Conservation (phyloP, 2,797 vertebrate genomes). For the Decapterus maruadsi region DNA sequence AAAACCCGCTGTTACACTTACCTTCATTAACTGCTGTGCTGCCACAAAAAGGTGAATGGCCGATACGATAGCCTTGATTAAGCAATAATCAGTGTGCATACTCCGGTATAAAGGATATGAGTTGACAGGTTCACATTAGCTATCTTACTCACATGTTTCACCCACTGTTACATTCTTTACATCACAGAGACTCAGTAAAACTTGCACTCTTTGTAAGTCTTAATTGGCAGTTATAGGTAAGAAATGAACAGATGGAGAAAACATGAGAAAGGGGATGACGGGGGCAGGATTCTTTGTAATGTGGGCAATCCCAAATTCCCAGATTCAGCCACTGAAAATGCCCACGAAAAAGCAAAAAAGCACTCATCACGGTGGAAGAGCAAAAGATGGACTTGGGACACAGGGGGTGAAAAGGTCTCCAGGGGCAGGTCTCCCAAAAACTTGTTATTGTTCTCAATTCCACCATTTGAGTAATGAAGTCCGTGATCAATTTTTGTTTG, state of each 20-base stretch:
- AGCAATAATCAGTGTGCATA: neutral
- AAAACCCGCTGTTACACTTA: constrained; percentile 22
- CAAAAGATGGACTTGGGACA: neutral
- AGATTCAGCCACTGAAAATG: neutral
- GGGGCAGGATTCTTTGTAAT: neutral
- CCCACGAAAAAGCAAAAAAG: too few species aligned
- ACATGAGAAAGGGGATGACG: neutral
- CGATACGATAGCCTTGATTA: constrained; percentile 6
- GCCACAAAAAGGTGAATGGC: neutral
- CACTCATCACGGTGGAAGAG: neutral
- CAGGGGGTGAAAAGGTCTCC: constrained; percentile 12
- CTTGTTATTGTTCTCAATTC: too few species aligned
- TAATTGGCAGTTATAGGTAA: neutral
- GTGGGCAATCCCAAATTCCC: neutral
- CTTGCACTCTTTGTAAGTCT: neutral
- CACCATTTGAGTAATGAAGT: too few species aligned
- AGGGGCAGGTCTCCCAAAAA: too few species aligned
- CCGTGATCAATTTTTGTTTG: too few species aligned
- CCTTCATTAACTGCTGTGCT: constrained; percentile 2
- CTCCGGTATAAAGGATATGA: neutral
- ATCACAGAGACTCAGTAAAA: neutral
- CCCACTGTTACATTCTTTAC: neutral
- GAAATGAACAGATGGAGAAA: neutral
- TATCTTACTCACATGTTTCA: too few species aligned
- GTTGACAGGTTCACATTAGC: neutral